Conservation (phyloP, 2,888 invertebrate species). For the Acholoe squamosa region DNA sequence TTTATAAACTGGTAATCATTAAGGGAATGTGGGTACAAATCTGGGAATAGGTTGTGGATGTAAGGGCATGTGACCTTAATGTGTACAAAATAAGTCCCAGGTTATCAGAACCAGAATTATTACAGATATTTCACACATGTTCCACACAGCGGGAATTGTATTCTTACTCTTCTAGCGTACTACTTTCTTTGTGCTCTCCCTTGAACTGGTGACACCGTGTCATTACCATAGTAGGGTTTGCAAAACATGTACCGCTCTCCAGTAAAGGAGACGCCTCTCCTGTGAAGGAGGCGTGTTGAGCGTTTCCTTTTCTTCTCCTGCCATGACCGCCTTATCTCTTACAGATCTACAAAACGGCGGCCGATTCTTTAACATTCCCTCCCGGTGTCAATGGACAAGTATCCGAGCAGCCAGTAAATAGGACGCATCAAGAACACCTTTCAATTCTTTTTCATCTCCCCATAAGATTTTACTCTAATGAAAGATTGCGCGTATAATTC, state of each 20-base stretch:
- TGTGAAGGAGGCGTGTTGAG: background rate
- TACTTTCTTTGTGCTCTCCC: slow-evolving; percentile 4
- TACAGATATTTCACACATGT: background rate
- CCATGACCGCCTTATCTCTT: background rate
- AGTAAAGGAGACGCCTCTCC: background rate
- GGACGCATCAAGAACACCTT: background rate
- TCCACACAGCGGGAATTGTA: background rate
- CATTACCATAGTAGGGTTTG: slow-evolving; percentile 8
- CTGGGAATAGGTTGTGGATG: too few species aligned
- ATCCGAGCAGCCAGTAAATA: background rate
- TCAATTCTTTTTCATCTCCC: background rate
- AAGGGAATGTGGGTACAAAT: too few species aligned
- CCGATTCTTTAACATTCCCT: background rate
- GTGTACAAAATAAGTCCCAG: too few species aligned
- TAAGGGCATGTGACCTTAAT: too few species aligned
- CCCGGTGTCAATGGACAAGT: slow-evolving; percentile 2
- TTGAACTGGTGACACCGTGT: background rate
- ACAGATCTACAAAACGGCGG: background rate
- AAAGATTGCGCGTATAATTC: slow-evolving; percentile 12
- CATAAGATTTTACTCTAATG: slow-evolving; percentile 6
- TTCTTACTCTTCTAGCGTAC: background rate
- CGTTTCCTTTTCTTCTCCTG: background rate
- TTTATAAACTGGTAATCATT: too few species aligned
- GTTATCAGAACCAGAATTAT: too few species aligned
- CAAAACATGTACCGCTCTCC: background rate